Evolutionary conservation across 2,797 vertebrate species (phyloP).

Genomic region (Bovichtus variegatus): DNA sequence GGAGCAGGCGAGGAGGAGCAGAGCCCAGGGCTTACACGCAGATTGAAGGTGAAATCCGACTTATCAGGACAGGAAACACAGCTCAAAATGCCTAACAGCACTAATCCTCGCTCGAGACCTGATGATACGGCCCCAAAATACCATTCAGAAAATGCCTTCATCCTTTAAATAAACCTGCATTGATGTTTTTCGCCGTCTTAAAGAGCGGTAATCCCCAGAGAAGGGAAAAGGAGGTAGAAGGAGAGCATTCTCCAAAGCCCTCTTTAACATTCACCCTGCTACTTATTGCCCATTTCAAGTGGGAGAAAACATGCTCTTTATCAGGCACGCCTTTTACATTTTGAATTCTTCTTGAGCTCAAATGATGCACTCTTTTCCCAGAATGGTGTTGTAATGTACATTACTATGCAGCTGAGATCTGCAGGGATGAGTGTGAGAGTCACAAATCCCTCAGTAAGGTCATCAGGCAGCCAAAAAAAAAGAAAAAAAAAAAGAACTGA

Average conservation of each 20-base stretch:
- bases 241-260: constrained; percentile 79
- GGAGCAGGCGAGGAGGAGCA: constrained; percentile 80
- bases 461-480: constrained; percentile 32
- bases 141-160: constrained; percentile 86
- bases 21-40: constrained; percentile 84
- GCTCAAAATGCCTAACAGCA: constrained; percentile 84
- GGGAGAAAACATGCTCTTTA: constrained; percentile 77
- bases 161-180: constrained; percentile 86
- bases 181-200: constrained; percentile 84
- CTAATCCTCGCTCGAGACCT: constrained; percentile 85
- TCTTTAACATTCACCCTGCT: constrained; percentile 83
- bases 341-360: constrained; percentile 72
- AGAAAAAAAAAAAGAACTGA: too few relatives aligned
- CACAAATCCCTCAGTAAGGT: constrained; percentile 59
- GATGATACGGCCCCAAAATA: constrained; percentile 83
- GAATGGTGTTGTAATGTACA: constrained; percentile 49
- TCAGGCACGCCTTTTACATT: constrained; percentile 69
- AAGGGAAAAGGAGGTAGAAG: constrained; percentile 68
- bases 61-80: constrained; percentile 85
- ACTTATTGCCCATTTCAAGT: constrained; percentile 81
- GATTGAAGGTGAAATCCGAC: constrained; percentile 85
- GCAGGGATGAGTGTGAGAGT: constrained; percentile 49
- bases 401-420: constrained; percentile 51
- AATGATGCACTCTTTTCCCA: constrained; percentile 66
- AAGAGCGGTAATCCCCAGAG: constrained; percentile 83